These are phyloP conservation scores for Capricornis sumatraensis DNA, from an alignment of 2,113 vertebrate species.

Conservation along the genomic window DNA sequence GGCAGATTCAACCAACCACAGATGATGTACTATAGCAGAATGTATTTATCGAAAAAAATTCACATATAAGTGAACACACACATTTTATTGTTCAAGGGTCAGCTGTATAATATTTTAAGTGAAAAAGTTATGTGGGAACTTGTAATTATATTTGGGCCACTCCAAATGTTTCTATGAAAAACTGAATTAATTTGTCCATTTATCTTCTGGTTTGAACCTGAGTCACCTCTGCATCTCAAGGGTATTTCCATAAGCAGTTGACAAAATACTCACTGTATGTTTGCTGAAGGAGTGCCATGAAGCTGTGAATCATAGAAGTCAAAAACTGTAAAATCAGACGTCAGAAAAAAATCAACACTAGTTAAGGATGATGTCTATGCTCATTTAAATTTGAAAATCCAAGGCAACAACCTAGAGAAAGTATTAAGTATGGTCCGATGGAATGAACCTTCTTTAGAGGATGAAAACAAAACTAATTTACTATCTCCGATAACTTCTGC, in stretches of 20 bases:
- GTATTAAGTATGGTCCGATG: background rate
- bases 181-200: background rate
- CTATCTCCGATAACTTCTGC: background rate
- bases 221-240: background rate
- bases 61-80: background rate
- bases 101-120: background rate
- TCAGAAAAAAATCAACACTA: background rate
- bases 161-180: background rate
- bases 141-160: background rate
- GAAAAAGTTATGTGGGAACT: background rate
- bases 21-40: background rate
- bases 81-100: background rate
- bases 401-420: background rate
- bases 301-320: background rate
- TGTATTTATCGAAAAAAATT: background rate
- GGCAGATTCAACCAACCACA: background rate
- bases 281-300: background rate
- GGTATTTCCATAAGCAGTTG: background rate
- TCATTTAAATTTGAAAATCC: background rate
- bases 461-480: background rate
- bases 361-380: background rate
- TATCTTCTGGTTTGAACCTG: background rate
- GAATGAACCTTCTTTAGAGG: background rate
- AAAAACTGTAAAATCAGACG: background rate
- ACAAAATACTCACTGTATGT: background rate